phyloP scores from a whole-genome alignment of 2,113 vertebrate genomes.

The Asarcornis scutulata region DNA sequence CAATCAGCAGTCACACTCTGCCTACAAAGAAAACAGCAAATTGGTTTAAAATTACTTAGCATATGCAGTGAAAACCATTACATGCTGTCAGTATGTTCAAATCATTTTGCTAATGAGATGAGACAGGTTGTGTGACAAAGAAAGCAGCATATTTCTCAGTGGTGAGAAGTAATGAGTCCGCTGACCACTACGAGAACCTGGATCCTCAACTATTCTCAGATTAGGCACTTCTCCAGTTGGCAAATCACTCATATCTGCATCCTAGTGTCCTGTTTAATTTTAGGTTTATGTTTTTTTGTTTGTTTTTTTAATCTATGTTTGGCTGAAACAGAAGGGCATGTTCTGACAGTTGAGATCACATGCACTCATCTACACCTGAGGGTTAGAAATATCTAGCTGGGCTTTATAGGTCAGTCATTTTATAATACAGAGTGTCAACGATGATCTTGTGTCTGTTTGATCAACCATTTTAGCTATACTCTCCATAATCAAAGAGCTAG shows the following conservation, averaged over 20 bases:
- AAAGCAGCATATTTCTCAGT: background rate
- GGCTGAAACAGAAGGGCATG: background rate
- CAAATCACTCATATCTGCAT: background rate
- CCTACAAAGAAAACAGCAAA: slow-evolving; percentile 52
- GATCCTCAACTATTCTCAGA: background rate
- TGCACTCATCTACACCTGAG: background rate
- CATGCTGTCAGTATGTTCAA: slow-evolving; percentile 41
- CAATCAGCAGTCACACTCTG: slow-evolving; percentile 44
- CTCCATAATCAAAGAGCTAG: background rate
- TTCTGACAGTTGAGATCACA: background rate
- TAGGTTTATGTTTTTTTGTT: background rate
- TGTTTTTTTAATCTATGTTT: background rate
- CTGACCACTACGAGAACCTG: background rate
- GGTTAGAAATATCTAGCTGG: background rate
- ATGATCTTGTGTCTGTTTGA: background rate
- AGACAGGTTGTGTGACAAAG: slow-evolving; percentile 53
- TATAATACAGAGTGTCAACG: background rate
- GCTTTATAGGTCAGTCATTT: background rate
- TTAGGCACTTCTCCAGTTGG: background rate
- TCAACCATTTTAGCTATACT: background rate
- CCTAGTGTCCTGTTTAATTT: background rate
- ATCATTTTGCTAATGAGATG: slow-evolving; percentile 54
- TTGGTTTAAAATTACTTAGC: slow-evolving; percentile 55
- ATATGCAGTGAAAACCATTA: slow-evolving; percentile 21
- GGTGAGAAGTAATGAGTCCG: background rate